These are phyloP conservation scores for Mormyrops boulengeri DNA, from an alignment of 2,797 vertebrate species.

Conservation along the genomic window DNA sequence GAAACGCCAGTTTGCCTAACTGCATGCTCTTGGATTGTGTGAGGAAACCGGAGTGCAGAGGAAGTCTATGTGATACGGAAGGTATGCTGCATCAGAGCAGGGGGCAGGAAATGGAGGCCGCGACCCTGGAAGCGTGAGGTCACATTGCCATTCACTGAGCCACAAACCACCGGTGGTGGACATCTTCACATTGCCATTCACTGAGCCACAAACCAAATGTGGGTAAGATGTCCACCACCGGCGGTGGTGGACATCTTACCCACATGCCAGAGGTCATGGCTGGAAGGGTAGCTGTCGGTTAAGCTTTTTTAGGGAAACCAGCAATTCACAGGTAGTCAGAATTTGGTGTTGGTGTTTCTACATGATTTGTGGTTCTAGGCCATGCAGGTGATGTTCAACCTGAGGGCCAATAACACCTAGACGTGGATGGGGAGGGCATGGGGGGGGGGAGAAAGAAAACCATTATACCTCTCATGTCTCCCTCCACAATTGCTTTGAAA, in stretches of 20 bases:
- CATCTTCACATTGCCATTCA: background rate
- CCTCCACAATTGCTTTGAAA: background rate
- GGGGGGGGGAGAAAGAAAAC: background rate
- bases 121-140: background rate
- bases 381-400: background rate
- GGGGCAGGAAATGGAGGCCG: background rate
- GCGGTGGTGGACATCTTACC: background rate
- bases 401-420: background rate
- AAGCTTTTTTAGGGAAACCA: background rate
- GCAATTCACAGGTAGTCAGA: background rate
- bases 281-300: background rate
- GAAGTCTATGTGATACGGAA: background rate
- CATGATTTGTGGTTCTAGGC: background rate
- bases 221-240: no score
- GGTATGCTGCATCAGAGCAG: background rate
- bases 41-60: background rate
- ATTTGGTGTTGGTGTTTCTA: background rate
- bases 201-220: background rate
- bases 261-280: background rate
- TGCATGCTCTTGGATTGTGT: background rate
- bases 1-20: background rate
- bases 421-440: background rate
- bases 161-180: background rate
- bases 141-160: background rate
- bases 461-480: background rate